Evolutionary conservation across 2,113 vertebrate genomes (phyloP).

Genomic region (Scytalopus superciliaris): DNA sequence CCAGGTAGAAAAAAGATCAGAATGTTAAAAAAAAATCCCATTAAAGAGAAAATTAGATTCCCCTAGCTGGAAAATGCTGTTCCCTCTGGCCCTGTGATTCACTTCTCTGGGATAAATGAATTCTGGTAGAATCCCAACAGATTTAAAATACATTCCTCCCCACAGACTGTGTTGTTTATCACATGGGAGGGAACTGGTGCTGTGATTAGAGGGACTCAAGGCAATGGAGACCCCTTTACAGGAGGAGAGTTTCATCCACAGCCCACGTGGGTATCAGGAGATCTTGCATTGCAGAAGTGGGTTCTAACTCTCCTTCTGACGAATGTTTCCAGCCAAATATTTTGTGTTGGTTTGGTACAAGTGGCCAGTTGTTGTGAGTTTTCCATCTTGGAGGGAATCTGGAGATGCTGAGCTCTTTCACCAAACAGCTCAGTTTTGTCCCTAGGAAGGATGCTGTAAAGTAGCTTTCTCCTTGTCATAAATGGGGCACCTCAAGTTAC

Average conservation of each 20-base stretch:
- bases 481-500: background rate
- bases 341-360: background rate
- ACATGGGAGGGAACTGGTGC: background rate
- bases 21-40: background rate
- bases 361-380: background rate
- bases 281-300: background rate
- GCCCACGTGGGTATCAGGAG: no score
- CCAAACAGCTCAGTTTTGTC: background rate
- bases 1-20: background rate
- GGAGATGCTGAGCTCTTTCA: background rate
- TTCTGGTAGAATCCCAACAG: background rate
- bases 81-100: background rate
- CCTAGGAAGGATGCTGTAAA: background rate
- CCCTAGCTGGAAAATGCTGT: background rate
- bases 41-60: background rate
- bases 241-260: background rate
- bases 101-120: background rate
- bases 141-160: background rate
- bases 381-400: background rate
- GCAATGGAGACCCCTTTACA: background rate
- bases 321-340: background rate
- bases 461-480: background rate
- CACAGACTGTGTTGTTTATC: background rate
- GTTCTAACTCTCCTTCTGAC: background rate
- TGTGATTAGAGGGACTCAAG: background rate